A percentile compares a stretch with the other conserved stretches of the same genome.
phyloP scores from a whole-genome alignment of 2,888 invertebrate species.

The Lagria hirta region DNA sequence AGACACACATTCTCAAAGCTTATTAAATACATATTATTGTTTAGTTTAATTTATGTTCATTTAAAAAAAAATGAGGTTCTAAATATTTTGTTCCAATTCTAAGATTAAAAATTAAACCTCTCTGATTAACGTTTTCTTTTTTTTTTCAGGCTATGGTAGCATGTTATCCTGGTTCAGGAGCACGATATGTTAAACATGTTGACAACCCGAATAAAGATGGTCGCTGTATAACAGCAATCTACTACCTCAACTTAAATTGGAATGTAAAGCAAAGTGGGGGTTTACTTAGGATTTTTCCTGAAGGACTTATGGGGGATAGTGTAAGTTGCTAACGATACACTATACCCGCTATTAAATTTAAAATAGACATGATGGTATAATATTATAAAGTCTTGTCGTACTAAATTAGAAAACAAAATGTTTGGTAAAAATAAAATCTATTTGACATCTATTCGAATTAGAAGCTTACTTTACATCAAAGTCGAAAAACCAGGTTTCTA shows the following conservation, averaged over 20 bases:
- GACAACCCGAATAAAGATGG: conserved; percentile 98
- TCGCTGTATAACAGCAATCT: conserved; percentile 94
- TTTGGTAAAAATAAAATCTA: too few species aligned
- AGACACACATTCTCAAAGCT: too few species aligned
- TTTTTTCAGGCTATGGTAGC: conserved; percentile 91
- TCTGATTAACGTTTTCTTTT: conserved; percentile 10
- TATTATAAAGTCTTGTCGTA: too few species aligned
- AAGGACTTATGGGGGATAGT: conserved; percentile 71
- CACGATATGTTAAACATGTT: conserved; percentile 95
- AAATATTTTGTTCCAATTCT: background rate
- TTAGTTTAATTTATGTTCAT: background rate
- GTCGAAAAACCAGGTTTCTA: too few species aligned
- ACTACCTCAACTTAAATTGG: conserved; percentile 96
- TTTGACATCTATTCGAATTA: too few species aligned
- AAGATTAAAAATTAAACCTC: background rate
- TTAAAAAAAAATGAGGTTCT: background rate
- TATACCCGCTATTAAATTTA: too few species aligned
- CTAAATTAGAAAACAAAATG: too few species aligned
- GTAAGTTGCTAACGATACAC: too few species aligned
- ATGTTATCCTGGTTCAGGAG: conserved; percentile 93
- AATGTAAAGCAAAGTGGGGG: conserved; percentile 83
- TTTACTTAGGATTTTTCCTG: conserved; percentile 88
- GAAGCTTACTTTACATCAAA: too few species aligned
- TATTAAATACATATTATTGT: too few species aligned
- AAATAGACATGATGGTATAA: too few species aligned